These are phyloP conservation scores for Drosophila subpulchrella DNA, from an alignment of 1,140 invertebrate genomes.

Conservation along the genomic window DNA sequence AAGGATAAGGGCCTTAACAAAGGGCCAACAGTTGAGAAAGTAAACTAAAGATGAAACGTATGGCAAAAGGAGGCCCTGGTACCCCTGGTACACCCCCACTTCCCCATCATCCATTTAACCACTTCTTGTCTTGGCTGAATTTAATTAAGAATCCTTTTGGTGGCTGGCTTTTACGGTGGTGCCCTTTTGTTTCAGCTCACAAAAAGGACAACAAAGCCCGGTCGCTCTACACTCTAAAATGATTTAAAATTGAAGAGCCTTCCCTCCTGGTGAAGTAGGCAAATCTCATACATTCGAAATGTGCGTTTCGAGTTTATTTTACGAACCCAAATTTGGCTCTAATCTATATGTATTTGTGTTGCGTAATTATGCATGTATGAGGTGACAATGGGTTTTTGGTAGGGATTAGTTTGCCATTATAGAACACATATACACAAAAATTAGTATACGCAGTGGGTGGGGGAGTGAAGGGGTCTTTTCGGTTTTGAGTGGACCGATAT, in stretches of 20 bases:
- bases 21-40: constrained; percentile 51
- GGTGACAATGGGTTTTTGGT: constrained; percentile 14
- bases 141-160: constrained; percentile 79
- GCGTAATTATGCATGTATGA: constrained; percentile 52
- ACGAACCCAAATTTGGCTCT: constrained; percentile 28
- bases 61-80: constrained; percentile 13
- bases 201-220: constrained; percentile 66
- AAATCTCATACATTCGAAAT: constrained; percentile 54
- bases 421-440: constrained; percentile 59
- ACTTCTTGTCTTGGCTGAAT: constrained; percentile 69
- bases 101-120: constrained; percentile 8
- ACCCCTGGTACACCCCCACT: constrained; percentile 27
- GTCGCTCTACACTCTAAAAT: constrained; percentile 41
- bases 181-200: constrained; percentile 53
- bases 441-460: constrained; percentile 30
- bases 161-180: constrained; percentile 49
- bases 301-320: constrained; percentile 40
- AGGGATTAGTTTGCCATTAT: constrained; percentile 51
- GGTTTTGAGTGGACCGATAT: constrained; percentile 2
- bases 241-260: constrained; percentile 45
- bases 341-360: constrained; percentile 42
- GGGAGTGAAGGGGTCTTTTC: not conserved
- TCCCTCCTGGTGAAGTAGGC: not conserved
- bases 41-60: constrained; percentile 54
- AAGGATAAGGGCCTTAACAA: constrained; percentile 70